A percentile compares a stretch with the other conserved stretches of the same genome.
These are phyloP conservation scores for Gobio gobio DNA, from an alignment of 2,113 vertebrate genomes.

Conservation along the genomic window DNA sequence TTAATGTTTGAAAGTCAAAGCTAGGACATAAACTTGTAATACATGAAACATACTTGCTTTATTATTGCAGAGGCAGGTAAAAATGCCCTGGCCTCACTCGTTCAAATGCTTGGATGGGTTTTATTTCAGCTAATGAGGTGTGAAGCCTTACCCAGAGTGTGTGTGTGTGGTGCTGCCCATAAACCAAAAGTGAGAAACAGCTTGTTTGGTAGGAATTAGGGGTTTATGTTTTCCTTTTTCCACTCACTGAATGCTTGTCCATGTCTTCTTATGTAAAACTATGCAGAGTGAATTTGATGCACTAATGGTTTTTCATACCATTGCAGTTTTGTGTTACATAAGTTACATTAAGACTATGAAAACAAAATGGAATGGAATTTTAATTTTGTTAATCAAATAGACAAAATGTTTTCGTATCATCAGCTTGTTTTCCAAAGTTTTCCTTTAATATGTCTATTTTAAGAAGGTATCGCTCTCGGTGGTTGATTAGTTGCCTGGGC, in stretches of 20 bases:
- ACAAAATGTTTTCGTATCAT: background rate
- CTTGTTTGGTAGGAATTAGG: slow-evolving; percentile 63
- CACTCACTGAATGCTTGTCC: slow-evolving; percentile 9
- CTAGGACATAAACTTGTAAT: background rate
- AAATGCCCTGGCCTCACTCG: slow-evolving; percentile 30
- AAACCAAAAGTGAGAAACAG: slow-evolving; percentile 83
- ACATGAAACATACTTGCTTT: slow-evolving; percentile 10
- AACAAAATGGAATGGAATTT: background rate
- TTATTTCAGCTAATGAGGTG: slow-evolving; percentile 91
- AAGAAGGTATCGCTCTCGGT: slow-evolving; percentile 19
- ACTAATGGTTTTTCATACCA: background rate
- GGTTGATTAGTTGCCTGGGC: slow-evolving; percentile 43
- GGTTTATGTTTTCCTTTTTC: slow-evolving; percentile 40
- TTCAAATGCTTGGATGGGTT: slow-evolving; percentile 86
- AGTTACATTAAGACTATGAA: background rate
- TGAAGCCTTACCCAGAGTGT: slow-evolving; percentile 81
- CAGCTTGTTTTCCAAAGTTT: background rate
- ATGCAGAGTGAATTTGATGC: background rate
- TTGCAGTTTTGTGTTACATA: background rate
- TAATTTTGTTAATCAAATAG: background rate
- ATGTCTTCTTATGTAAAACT: background rate
- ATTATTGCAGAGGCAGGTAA: slow-evolving; percentile 31
- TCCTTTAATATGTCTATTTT: background rate
- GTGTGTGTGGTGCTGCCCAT: slow-evolving; percentile 83
- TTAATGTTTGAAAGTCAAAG: background rate